A percentile compares a stretch with the other conserved stretches of the same genome.
Evolutionary conservation across 2,797 vertebrate genomes (phyloP).

Genomic region (Graptemys geographica): DNA sequence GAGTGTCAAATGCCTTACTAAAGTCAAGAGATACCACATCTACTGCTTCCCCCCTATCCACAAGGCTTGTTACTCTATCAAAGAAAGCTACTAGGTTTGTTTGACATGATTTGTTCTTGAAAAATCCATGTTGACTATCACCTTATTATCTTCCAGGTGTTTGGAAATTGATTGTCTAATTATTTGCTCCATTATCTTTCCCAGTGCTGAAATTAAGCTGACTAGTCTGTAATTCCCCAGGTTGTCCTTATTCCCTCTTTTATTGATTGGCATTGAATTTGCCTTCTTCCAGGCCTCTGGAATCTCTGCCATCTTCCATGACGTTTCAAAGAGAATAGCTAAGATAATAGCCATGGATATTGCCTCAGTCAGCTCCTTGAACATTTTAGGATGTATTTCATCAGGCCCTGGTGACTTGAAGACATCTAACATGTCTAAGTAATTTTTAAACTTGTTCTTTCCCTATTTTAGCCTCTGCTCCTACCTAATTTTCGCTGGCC

Average conservation of each 20-base stretch:
- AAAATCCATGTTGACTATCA: not conserved
- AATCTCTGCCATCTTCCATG: not conserved
- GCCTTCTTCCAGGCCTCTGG: not conserved
- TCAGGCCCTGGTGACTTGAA: not conserved
- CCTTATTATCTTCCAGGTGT: not conserved
- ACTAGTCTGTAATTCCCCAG: not conserved
- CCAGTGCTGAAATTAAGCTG: not conserved
- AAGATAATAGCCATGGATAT: not conserved
- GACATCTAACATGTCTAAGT: not conserved
- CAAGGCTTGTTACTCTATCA: not conserved
- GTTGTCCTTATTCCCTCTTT: not conserved
- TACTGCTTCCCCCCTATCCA: not conserved
- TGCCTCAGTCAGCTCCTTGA: not conserved
- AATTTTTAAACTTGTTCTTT: not conserved
- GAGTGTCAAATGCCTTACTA: no score
- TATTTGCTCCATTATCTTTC: not conserved
- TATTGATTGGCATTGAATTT: not conserved
- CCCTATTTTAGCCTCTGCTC: not conserved
- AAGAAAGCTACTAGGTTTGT: not conserved
- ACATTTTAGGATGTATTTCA: not conserved
- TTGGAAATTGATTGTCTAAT: not conserved
- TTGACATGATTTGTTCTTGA: not conserved
- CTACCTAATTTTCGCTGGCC: not conserved
- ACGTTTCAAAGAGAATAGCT: not conserved
- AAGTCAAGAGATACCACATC: not conserved